Base-by-base conservation (phyloP, 2,113 vertebrate species). In the Bujurquina vittata region DNA sequence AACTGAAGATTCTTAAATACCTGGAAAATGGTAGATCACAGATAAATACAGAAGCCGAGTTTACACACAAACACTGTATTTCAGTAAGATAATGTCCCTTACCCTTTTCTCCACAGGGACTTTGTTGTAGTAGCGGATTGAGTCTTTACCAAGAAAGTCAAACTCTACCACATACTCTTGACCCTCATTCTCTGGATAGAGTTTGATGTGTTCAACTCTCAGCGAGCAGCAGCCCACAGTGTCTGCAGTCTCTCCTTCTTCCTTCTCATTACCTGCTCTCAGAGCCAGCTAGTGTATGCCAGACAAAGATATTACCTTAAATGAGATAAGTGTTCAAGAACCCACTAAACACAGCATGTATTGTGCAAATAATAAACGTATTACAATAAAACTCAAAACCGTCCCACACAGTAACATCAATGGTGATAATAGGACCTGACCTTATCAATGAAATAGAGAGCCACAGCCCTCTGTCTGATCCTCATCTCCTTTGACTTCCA, bases 401-500 rank as follows among this genome's bases (percentile, higher is more conserved):
- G 23, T 29, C 46, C 8, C 0, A 59, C 35, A 8, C 1, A 3
- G 11, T n/a, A 26, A 22, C 1, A 31, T 23, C 22, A 56, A 58
- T 4, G 31, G 20, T 15, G 7, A 6, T 37, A 17, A 31, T 15
- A 2, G 12, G 10, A 61, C 4, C 94, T 95, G 87, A 98, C 98
- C 95, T 99, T 99, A 79, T 99, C 98, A 17, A 99, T 99, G 93
- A 99, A 99, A 95, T 99, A 99, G 37, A 99, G 95, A 0, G 98
- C 98, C 89, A 99, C 98, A 7, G 98, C 97, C 59, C 98, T 95
- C 95, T 99, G 98, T 73, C 98, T 94, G 40, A 99, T 97, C 92
- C 97, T 96, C 98, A 99, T 99, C 89, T 99, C 98, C 94, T 99
- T 99, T 84, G 98, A 99, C 93, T 99, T 99, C 98, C 97, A 99